phyloP scores from a whole-genome alignment of 2,888 invertebrate genomes.

The Bimastos eiseni region DNA sequence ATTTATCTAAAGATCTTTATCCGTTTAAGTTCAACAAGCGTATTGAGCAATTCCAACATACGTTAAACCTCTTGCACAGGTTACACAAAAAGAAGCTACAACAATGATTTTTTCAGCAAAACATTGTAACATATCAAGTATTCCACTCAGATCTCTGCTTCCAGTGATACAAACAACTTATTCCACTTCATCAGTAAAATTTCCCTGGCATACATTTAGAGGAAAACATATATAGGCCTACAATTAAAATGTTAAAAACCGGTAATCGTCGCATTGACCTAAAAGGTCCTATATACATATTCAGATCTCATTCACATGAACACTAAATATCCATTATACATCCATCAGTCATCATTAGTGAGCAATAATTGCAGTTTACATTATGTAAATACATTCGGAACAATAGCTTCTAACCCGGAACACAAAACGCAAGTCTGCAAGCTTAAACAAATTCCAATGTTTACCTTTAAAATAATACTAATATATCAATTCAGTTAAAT shows the following conservation, averaged over 20 bases:
- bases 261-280: neutral
- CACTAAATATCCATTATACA: neutral
- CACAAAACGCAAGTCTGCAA: neutral
- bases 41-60: neutral
- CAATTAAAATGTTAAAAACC: neutral
- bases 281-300: neutral
- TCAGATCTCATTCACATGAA: neutral
- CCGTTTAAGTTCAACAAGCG: neutral
- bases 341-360: neutral
- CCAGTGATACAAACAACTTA: neutral
- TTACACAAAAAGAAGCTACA: neutral
- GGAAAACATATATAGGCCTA: neutral
- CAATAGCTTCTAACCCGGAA: neutral
- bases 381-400: neutral
- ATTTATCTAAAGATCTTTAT: neutral
- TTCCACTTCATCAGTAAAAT: neutral
- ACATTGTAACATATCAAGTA: neutral
- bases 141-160: constrained; percentile 3
- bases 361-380: neutral
- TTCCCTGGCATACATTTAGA: neutral
- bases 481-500: neutral
- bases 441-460: neutral
- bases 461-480: neutral
- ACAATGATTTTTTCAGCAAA: neutral
- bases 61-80: neutral